A percentile compares a stretch with the other conserved stretches of the same genome.
Evolutionary conservation across 2,888 invertebrate genomes (phyloP).

Genomic region (Gortyna flavago): DNA sequence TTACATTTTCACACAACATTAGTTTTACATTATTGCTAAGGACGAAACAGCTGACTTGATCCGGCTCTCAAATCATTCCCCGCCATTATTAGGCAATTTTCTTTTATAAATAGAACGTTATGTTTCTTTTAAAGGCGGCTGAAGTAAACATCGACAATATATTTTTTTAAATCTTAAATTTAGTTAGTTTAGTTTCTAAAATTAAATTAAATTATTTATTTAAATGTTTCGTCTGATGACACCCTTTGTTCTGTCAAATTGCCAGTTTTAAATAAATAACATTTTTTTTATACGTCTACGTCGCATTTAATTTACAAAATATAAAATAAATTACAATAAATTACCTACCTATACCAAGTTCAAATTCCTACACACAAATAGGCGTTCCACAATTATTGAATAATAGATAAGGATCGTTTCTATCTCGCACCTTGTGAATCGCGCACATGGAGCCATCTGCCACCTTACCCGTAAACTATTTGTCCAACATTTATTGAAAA

Average conservation of each 20-base stretch:
- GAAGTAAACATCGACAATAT: neutral
- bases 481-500: neutral
- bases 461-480: constrained; percentile 13
- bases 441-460: constrained; percentile 25
- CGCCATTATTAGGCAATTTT: neutral
- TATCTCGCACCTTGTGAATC: constrained; percentile 34
- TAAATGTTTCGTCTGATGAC: neutral
- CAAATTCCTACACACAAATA: constrained; percentile 20
- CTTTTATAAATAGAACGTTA: neutral
- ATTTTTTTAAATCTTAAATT: neutral
- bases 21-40: too few species aligned
- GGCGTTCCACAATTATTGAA: constrained; percentile 32
- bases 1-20: too few species aligned
- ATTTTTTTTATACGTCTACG: neutral
- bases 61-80: neutral
- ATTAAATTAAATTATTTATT: too few species aligned
- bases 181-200: too few species aligned
- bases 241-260: neutral
- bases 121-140: neutral
- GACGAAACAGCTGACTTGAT: too few species aligned
- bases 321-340: neutral
- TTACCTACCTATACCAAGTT: constrained; percentile 2
- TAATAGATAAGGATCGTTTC: constrained; percentile 38
- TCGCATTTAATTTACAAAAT: neutral
- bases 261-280: neutral